phyloP scores from a whole-genome alignment of 2,797 vertebrate genomes.

The Moxostoma hubbsi region DNA sequence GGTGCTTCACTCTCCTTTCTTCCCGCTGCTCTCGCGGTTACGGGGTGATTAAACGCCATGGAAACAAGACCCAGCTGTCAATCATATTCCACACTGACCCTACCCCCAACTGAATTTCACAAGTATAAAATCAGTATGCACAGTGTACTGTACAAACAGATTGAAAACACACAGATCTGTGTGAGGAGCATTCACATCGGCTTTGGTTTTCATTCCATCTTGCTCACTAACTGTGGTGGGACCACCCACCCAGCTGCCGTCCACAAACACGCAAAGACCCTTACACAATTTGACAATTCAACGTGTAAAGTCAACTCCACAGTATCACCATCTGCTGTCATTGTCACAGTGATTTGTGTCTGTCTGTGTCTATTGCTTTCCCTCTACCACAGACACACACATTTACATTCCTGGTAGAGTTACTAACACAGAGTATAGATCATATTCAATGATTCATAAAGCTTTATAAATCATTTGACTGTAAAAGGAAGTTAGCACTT shows the following conservation, averaged over 20 bases:
- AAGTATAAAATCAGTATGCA: slow-evolving; percentile 21
- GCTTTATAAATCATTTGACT: slow-evolving; percentile 1
- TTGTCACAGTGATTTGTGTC: not conserved
- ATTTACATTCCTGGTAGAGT: not conserved
- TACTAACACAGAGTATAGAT: too few relatives aligned
- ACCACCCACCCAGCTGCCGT: slow-evolving; percentile 41
- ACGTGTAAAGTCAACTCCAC: slow-evolving; percentile 4
- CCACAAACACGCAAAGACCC: not conserved
- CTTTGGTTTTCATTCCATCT: slow-evolving; percentile 28
- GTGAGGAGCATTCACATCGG: slow-evolving; percentile 13
- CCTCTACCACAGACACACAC: not conserved
- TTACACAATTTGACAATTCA: slow-evolving; percentile 6
- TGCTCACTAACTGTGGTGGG: slow-evolving; percentile 31
- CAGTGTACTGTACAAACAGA: slow-evolving; percentile 21
- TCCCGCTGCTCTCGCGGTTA: slow-evolving; percentile 39
- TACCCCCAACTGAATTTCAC: slow-evolving; percentile 22
- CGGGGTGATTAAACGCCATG: slow-evolving; percentile 68
- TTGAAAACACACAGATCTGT: slow-evolving; percentile 24
- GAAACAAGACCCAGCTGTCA: slow-evolving; percentile 68
- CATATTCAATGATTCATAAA: not conserved
- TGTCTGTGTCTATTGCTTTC: not conserved
- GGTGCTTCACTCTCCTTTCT: slow-evolving; percentile 53
- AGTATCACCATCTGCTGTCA: slow-evolving; percentile 14
- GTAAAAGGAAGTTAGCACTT: not conserved
- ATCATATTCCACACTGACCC: slow-evolving; percentile 58